phyloP scores from a whole-genome alignment of 2,797 vertebrate species.

The Eptatretus atami region DNA sequence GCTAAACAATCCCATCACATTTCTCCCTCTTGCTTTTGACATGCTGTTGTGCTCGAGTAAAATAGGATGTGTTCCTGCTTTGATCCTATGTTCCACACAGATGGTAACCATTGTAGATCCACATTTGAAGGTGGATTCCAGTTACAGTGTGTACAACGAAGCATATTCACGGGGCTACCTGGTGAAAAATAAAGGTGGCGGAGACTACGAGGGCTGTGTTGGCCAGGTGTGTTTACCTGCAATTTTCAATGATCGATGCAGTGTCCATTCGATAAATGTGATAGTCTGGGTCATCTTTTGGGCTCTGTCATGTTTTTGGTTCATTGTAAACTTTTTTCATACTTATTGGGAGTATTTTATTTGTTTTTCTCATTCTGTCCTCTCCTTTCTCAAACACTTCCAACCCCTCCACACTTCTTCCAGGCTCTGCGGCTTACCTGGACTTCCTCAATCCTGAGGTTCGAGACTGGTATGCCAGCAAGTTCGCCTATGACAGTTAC shows the following conservation, averaged over 20 bases:
- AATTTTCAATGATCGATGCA: no score
- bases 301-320: no score
- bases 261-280: no score
- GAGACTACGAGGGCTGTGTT: constrained; percentile 75
- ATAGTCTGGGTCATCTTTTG: no score
- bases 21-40: neutral
- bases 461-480: constrained; percentile 52
- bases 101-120: constrained; percentile 75
- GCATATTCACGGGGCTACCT: constrained; percentile 28
- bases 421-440: constrained; percentile 49
- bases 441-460: constrained; percentile 44
- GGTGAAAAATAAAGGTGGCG: constrained; percentile 49
- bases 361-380: neutral
- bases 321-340: no score
- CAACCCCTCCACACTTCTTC: neutral
- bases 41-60: neutral
- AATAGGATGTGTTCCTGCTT: neutral
- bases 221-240: constrained; percentile 29
- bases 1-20: no score
- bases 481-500: constrained; percentile 45
- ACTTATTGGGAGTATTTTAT: no score
- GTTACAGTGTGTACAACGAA: constrained; percentile 41
- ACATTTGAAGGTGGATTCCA: constrained; percentile 56
- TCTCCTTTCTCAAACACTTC: neutral
- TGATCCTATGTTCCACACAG: constrained; percentile 13